Base-by-base conservation (phyloP, 2,888 invertebrate species). In the Conus canariensis region DNA sequence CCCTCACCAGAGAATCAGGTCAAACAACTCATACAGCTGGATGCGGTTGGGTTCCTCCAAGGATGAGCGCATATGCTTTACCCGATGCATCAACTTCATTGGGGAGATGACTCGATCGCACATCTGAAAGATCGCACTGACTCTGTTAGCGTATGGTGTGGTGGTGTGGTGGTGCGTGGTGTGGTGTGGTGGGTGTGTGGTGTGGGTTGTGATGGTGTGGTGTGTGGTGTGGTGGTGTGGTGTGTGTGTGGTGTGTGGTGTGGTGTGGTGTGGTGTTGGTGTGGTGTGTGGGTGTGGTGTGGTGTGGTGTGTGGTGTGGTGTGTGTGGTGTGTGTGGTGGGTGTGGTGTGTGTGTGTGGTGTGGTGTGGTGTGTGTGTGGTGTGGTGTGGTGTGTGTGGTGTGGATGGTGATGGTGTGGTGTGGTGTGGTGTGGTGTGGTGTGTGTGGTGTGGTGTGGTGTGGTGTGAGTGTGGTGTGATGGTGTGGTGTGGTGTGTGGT, bases 41-140 rank as follows among this genome's bases (percentile, higher is more conserved):
- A 96, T 94, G 12, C 95, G 90, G 4, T 94, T 94, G n/a, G 92
- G 91, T 83, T 95, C 95, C 64, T 95, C 95, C 92, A 95, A 94
- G 14, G 91, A 82, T 30, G 91, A 89, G 70, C 92, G 92, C 94
- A 95, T 96, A 92, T 96, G 95, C 91, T 96, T 96, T 56, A 96
- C 91, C 60, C 95, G 91, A 89, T 96, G 95, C 92, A 94, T 93
- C 92, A 96, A 92, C 91, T 96, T 96, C 93, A 95, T 91, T 1
- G 96, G 96, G 0, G 96, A 94, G 12, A 96, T 96, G 82, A 93
- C 94, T n/a, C 95, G 93, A 10, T 94, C 93, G 91, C 95, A 95
- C 95, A 96, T 94, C 96, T 96, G 83, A 30, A n/a, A n/a, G 4
- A 82, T 12, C 9, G 22, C 22, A 64, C n/a, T 10, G 74, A n/a